A percentile compares a stretch with the other conserved stretches of the same genome.
These are phyloP conservation scores for Beroe ovata DNA, from an alignment of 37 sponge, comb jelly and placozoan genomes.

Conservation along the genomic window DNA sequence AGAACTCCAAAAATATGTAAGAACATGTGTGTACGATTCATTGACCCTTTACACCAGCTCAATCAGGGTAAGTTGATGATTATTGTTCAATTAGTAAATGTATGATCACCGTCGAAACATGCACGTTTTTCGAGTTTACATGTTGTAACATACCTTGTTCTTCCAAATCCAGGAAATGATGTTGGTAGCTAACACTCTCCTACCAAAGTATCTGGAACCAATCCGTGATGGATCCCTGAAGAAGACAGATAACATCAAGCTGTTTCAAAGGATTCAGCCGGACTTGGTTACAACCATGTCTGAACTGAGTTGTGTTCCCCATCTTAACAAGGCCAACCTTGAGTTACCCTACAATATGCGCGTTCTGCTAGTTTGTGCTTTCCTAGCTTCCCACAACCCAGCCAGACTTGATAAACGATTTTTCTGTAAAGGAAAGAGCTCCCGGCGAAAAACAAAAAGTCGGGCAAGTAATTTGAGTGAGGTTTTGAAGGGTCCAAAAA, in stretches of 20 bases:
- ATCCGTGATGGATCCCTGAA: background rate
- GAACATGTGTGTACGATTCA: conserved; percentile 37
- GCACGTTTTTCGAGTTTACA: too few species aligned
- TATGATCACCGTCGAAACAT: too few species aligned
- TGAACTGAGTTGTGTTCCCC: conserved; percentile 44
- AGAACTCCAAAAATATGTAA: conserved; percentile 10
- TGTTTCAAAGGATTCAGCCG: conserved; percentile 32
- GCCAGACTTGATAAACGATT: conserved; percentile 75
- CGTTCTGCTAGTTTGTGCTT: conserved; percentile 74
- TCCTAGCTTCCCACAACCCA: conserved; percentile 82
- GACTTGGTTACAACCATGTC: conserved; percentile 1
- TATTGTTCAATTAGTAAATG: too few species aligned
- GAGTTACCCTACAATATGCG: conserved; percentile 73
- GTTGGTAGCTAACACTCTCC: background rate
- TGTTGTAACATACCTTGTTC: background rate
- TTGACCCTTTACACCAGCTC: conserved; percentile 10
- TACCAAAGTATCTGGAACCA: conserved; percentile 1
- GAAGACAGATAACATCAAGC: conserved; percentile 12
- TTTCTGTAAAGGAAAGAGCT: conserved; percentile 75
- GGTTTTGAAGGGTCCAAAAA: conserved; percentile 74
- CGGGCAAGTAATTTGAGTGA: conserved; percentile 4
- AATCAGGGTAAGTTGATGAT: background rate
- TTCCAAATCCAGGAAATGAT: conserved; percentile 54
- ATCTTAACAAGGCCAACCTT: conserved; percentile 14
- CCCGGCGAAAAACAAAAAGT: background rate